Evolutionary conservation across 92 coral and sea anemone genomes (phyloP).

Genomic region (Paragorgia papillata): DNA sequence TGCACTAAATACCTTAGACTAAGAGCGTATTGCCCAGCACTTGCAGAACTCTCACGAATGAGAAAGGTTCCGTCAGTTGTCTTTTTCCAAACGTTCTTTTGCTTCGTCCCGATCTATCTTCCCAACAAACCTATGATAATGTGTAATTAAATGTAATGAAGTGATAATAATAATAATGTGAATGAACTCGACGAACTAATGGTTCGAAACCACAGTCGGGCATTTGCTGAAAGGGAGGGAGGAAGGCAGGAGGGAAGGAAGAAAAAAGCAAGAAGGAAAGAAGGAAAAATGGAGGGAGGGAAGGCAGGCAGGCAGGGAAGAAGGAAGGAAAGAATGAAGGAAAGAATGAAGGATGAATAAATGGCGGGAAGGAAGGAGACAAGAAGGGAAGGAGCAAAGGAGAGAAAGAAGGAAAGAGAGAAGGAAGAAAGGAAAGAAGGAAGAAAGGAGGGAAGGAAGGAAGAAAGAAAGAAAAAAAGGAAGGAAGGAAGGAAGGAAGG

Average conservation of each 20-base stretch:
- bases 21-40: slow-evolving; percentile 85
- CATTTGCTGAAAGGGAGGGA: no score
- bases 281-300: background rate
- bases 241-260: background rate
- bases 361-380: background rate
- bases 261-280: background rate
- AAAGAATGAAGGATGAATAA: background rate
- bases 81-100: slow-evolving; percentile 51
- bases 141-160: no score
- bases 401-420: background rate
- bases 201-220: no score
- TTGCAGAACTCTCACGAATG: slow-evolving; percentile 82
- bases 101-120: slow-evolving; percentile 84
- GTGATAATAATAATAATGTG: slow-evolving; percentile 6
- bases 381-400: no score
- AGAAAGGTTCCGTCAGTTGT: slow-evolving; percentile 89
- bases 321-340: background rate
- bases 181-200: no score
- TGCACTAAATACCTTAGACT: slow-evolving; percentile 89
- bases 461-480: no score
- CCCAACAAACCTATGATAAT: slow-evolving; percentile 85
- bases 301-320: no score
- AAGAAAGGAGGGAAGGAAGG: no score
- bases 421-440: background rate
- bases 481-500: no score